Evolutionary conservation across 2,888 invertebrate genomes (phyloP), one percentile per base, ranked within the genome.

Genomic region (Latheticus oryzae): DNA sequence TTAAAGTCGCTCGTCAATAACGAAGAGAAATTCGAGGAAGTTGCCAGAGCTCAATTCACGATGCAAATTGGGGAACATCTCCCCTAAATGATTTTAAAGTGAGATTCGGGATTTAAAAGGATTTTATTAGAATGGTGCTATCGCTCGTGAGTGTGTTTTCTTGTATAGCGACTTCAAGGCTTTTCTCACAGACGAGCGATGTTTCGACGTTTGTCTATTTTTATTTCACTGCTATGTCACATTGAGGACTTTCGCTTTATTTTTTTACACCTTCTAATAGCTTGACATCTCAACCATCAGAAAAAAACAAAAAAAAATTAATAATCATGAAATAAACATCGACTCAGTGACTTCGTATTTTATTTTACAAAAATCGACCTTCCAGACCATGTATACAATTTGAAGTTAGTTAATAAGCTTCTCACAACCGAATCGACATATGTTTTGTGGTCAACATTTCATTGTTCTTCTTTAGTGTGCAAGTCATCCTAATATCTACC

Each of bases 81-180:
- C 64, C 69, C 65, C 63, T 55, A 69, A 70, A 71, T 72, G 67
- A 69, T 72, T 71, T 70, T 66, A 71, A 68, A 70, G 68, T 69
- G 35, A 50, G 56, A 37, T 47, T 17, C 38, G 28, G 38, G 63
- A 63, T 63, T 63, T 63, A 63, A 63, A 63, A 61, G 61, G 63
- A 54, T 63, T 63, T 63, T 63, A 63, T 63, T 63, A 61, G 63
- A 38, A 47, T 37, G 47, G 12, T 47, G 47, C 30, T 55, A 37
- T n/a, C 11, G 51, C 3, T 47, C 19, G 47, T 33, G 43, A 57
- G 57, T 51, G 57, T 57, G 57, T 57, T 57, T 57, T 51, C 57
- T 57, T 57, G 57, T 57, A 57, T 24, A 42, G 16, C 5, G 37
- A 19, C 16, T 45, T 17, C 50, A 7, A 24, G n/a, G 13, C 35